Conservation (phyloP, 2,888 invertebrate species). For the Endotricha flammealis region DNA sequence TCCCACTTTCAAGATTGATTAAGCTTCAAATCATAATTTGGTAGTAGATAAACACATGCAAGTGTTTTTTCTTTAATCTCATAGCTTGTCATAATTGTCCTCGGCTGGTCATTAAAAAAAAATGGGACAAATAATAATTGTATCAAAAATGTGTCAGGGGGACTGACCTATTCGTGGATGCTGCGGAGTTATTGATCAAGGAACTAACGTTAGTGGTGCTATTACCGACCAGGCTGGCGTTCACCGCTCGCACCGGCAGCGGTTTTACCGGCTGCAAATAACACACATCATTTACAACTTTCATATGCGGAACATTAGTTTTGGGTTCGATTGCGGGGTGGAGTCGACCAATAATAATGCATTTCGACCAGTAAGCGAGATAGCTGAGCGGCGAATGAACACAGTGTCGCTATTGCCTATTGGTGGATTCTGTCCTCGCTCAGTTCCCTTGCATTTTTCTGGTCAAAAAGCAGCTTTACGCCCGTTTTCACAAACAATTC, state of each 20-base stretch:
- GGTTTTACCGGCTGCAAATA: constrained; percentile 89
- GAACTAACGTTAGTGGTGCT: constrained; percentile 73
- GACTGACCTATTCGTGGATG: constrained; percentile 72
- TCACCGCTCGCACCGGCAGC: constrained; percentile 86
- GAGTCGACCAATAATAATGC: no score
- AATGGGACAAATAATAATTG: constrained; percentile 14
- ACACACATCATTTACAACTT: constrained; percentile 35
- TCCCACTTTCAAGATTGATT: no score
- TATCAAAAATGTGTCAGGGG: constrained; percentile 35
- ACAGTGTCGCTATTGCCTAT: no score
- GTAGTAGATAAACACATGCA: no score
- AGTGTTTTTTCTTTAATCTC: no score
- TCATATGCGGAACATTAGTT: constrained; percentile 29
- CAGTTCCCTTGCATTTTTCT: no score
- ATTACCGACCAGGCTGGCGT: constrained; percentile 60
- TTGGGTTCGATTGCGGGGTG: constrained; percentile 38
- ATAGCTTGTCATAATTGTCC: constrained; percentile 3
- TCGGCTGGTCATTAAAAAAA: background rate
- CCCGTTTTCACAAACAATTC: no score
- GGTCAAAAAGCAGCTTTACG: no score
- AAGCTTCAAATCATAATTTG: no score
- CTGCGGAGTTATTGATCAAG: constrained; percentile 79
- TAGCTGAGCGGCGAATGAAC: no score
- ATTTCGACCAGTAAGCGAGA: no score
- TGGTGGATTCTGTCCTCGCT: no score